Conservation (phyloP, 1,140 invertebrate species). For the Plutomurus gul region DNA sequence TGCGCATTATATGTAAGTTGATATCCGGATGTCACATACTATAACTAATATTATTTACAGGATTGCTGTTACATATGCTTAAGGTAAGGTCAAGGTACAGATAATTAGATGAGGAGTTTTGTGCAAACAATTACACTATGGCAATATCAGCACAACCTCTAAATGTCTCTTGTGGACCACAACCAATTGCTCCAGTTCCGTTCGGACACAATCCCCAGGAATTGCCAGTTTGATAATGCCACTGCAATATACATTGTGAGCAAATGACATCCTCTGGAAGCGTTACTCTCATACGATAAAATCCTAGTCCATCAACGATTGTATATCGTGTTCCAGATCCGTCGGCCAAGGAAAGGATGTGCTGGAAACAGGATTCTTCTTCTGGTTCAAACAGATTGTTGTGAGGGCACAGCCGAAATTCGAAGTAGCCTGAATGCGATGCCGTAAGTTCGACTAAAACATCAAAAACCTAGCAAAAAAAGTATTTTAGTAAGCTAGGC, state of each 20-base stretch:
- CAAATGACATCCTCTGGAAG: slow-evolving; percentile 56
- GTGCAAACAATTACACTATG: neutral
- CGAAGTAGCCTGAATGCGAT: slow-evolving; percentile 72
- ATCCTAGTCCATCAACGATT: slow-evolving; percentile 43
- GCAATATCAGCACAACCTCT: slow-evolving; percentile 56
- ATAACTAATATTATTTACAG: too few species aligned
- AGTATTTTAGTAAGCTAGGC: neutral
- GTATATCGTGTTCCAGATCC: slow-evolving; percentile 55
- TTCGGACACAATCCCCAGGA: slow-evolving; percentile 66
- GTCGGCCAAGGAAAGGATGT: slow-evolving; percentile 60
- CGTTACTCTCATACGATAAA: slow-evolving; percentile 51
- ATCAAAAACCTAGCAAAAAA: slow-evolving; percentile 5
- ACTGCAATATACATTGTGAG: slow-evolving; percentile 57
- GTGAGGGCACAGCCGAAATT: slow-evolving; percentile 79
- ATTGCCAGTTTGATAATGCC: slow-evolving; percentile 55
- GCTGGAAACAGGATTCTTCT: slow-evolving; percentile 71
- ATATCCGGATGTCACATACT: too few species aligned
- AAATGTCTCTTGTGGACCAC: slow-evolving; percentile 58
- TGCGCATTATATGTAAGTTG: too few species aligned
- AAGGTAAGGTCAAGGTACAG: too few species aligned
- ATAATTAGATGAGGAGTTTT: too few species aligned
- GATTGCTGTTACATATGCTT: too few species aligned
- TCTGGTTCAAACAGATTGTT: slow-evolving; percentile 58
- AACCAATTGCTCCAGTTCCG: slow-evolving; percentile 55
- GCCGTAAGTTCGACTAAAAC: slow-evolving; percentile 35